phyloP scores from a whole-genome alignment of 1,140 invertebrate genomes.

The Pseudomyrmex sp. region DNA sequence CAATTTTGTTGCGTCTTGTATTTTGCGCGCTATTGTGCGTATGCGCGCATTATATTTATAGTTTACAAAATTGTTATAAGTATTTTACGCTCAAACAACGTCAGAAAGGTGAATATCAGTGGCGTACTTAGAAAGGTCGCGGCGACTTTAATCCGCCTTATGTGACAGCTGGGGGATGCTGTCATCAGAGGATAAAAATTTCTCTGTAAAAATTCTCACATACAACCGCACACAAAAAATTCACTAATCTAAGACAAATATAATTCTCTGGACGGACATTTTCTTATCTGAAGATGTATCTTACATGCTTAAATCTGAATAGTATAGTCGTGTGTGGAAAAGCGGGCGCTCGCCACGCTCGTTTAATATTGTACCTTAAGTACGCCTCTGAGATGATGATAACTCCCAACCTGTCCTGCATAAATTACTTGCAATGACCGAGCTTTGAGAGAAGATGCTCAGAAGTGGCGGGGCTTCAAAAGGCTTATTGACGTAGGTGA shows the following conservation, averaged over 20 bases:
- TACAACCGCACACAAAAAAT: not conserved
- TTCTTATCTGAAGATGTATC: not conserved
- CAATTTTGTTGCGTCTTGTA: not conserved
- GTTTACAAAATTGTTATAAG: too few species aligned
- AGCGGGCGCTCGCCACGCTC: not conserved
- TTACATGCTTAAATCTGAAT: constrained; percentile 8
- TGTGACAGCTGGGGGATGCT: not conserved
- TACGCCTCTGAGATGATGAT: not conserved
- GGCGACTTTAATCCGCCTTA: not conserved
- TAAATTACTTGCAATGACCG: constrained; percentile 12
- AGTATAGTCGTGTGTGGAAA: not conserved
- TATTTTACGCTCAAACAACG: not conserved
- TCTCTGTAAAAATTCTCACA: constrained; percentile 3
- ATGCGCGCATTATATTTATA: too few species aligned
- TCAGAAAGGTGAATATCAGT: not conserved
- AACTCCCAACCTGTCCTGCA: constrained; percentile 4
- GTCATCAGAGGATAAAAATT: not conserved
- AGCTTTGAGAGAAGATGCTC: constrained; percentile 2
- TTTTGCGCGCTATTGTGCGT: not conserved
- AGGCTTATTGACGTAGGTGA: constrained; percentile 11
- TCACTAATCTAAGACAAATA: not conserved
- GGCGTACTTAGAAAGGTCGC: not conserved
- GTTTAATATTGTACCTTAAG: not conserved
- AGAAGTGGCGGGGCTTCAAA: not conserved
- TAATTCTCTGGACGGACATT: not conserved